These are phyloP conservation scores for Carassius carassius DNA, from an alignment of 2,113 vertebrate species.

Conservation along the genomic window DNA sequence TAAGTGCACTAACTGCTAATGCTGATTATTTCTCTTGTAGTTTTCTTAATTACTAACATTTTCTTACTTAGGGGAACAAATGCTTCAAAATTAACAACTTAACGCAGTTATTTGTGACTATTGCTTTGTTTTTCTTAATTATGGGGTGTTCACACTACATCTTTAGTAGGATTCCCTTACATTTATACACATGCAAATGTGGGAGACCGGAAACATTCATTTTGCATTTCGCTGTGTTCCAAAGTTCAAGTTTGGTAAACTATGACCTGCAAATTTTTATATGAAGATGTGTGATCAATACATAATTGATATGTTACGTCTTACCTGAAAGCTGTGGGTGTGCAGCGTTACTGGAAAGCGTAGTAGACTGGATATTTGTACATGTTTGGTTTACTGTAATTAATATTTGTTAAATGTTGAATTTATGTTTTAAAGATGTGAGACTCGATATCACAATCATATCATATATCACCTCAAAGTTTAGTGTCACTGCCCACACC, in stretches of 20 bases:
- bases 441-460: no score
- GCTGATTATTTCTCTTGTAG: neutral
- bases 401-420: neutral
- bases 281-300: neutral
- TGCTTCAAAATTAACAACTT: neutral
- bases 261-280: neutral
- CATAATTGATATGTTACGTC: neutral
- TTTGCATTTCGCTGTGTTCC: neutral
- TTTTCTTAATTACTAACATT: slow-evolving; percentile 3
- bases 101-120: neutral
- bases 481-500: no score
- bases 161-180: neutral
- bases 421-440: neutral
- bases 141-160: neutral
- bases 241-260: neutral
- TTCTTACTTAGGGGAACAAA: neutral
- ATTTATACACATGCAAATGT: neutral
- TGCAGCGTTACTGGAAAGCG: no score
- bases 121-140: neutral
- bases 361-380: no score
- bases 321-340: no score
- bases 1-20: neutral
- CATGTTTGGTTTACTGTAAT: neutral
- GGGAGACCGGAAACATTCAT: neutral
- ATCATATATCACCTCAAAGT: no score